phyloP scores from a whole-genome alignment of 2,797 vertebrate species.

The Rachycentron canadum region DNA sequence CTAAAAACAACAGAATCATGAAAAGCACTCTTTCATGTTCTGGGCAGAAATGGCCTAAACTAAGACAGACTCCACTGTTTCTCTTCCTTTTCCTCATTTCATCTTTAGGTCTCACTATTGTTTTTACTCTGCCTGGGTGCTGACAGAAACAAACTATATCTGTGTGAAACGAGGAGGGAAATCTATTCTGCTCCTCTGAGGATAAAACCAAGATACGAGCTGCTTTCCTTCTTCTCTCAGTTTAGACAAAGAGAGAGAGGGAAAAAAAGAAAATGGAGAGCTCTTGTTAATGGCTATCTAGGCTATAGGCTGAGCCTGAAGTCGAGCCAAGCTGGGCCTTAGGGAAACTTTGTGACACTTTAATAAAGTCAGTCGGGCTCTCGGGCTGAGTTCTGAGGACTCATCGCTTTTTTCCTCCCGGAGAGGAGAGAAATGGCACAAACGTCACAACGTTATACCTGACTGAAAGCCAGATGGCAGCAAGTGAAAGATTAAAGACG shows the following conservation, averaged over 20 bases:
- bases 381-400: slow-evolving; percentile 70
- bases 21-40: slow-evolving; percentile 34
- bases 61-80: slow-evolving; percentile 34
- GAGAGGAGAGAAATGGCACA: slow-evolving; percentile 59
- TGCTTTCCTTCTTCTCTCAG: slow-evolving; percentile 32
- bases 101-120: slow-evolving; percentile 21
- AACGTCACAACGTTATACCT: slow-evolving; percentile 59
- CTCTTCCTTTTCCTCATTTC: slow-evolving; percentile 24
- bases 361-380: slow-evolving; percentile 71
- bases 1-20: slow-evolving; percentile 38
- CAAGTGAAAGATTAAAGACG: slow-evolving; percentile 54
- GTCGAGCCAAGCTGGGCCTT: slow-evolving; percentile 46
- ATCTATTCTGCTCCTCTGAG: slow-evolving; percentile 38
- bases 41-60: slow-evolving; percentile 22
- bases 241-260: slow-evolving; percentile 27
- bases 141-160: slow-evolving; percentile 39
- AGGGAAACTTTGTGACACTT: slow-evolving; percentile 74
- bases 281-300: slow-evolving; percentile 54
- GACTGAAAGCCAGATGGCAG: slow-evolving; percentile 78
- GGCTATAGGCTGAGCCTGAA: slow-evolving; percentile 55
- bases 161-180: slow-evolving; percentile 22
- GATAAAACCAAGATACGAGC: slow-evolving; percentile 15
- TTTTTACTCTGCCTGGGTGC: slow-evolving; percentile 67
- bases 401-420: slow-evolving; percentile 67
- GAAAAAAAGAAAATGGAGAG: slow-evolving; percentile 24